Conservation (phyloP, 2,113 vertebrate genomes). For the Glaucomys volans region DNA sequence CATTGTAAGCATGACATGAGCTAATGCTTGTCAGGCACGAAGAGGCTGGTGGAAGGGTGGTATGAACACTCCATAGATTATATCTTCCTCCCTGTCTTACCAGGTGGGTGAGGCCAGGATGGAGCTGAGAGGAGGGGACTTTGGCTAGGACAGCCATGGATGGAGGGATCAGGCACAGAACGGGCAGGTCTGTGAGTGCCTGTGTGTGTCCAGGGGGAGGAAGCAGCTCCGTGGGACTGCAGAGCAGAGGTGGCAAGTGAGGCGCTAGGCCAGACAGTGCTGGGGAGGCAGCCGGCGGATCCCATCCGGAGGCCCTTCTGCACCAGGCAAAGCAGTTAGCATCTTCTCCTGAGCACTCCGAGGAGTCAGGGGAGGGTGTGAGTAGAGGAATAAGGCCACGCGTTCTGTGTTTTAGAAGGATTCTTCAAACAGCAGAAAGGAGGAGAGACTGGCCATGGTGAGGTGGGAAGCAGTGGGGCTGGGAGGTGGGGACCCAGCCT, state of each 20-base stretch:
- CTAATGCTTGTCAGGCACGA: not conserved
- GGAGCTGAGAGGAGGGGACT: not conserved
- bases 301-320: not conserved
- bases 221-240: no score
- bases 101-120: not conserved
- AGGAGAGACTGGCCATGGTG: not conserved
- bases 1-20: not conserved
- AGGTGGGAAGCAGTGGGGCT: not conserved
- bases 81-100: not conserved
- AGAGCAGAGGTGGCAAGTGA: not conserved
- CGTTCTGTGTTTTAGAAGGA: not conserved
- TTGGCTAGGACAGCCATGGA: not conserved
- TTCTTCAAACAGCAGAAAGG: no score
- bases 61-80: rapidly evolving
- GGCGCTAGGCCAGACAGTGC: not conserved
- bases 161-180: not conserved
- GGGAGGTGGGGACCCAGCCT: not conserved
- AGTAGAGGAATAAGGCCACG: not conserved
- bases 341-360: not conserved
- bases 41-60: not conserved
- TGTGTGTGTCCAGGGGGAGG: not conserved
- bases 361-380: not conserved
- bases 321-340: not conserved
- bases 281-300: not conserved
- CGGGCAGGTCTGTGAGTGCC: no score